A percentile compares a stretch with the other conserved stretches of the same genome.
phyloP scores from a whole-genome alignment of 2,113 vertebrate species.

The Sprattus sprattus region DNA sequence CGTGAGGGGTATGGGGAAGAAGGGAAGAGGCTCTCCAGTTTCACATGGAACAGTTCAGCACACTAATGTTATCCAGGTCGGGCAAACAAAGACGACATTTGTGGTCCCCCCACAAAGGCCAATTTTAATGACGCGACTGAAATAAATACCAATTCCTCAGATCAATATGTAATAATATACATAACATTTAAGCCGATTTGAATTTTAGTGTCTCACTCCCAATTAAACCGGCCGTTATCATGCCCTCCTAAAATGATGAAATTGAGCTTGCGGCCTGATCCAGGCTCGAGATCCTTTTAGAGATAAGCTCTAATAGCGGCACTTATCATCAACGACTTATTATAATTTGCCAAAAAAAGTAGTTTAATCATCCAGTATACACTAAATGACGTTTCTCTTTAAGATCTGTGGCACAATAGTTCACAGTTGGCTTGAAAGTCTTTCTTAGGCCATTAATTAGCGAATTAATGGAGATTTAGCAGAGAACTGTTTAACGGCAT shows the following conservation, averaged over 20 bases:
- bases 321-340: constrained; percentile 50
- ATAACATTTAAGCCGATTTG: constrained; percentile 54
- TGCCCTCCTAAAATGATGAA: constrained; percentile 46
- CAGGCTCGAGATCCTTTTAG: constrained; percentile 41
- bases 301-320: constrained; percentile 47
- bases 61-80: constrained; percentile 59
- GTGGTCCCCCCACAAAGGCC: constrained; percentile 57
- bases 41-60: constrained; percentile 55
- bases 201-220: constrained; percentile 54
- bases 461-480: constrained; percentile 20
- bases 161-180: constrained; percentile 44
- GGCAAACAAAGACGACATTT: constrained; percentile 61
- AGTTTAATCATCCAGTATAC: constrained; percentile 35
- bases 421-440: constrained; percentile 18
- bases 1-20: not conserved
- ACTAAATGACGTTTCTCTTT: constrained; percentile 26
- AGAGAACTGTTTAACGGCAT: constrained; percentile 16
- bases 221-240: constrained; percentile 51
- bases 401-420: constrained; percentile 27
- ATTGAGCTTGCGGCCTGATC: constrained; percentile 35
- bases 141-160: constrained; percentile 43
- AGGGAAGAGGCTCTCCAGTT: constrained; percentile 49
- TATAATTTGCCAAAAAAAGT: constrained; percentile 46
- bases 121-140: constrained; percentile 49
- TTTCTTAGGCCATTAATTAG: constrained; percentile 18